These are phyloP conservation scores for Monarcha castaneiventris DNA, from an alignment of 2,113 vertebrate genomes.

Conservation along the genomic window DNA sequence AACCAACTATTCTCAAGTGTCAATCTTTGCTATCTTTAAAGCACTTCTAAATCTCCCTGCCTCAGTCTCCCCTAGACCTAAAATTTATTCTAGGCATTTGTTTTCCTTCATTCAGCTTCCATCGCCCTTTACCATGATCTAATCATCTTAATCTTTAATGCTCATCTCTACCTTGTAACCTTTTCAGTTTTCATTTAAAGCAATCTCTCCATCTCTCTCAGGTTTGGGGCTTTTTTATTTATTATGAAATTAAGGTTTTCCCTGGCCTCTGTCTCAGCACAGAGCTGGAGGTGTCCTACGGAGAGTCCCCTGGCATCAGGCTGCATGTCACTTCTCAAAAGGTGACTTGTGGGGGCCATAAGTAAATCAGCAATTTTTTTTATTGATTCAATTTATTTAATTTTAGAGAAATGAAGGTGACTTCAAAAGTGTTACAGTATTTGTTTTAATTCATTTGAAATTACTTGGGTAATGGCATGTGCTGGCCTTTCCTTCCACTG, in stretches of 20 bases:
- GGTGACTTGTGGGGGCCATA: slow-evolving; percentile 3
- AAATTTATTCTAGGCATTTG: background rate
- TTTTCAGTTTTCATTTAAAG: slow-evolving; percentile 49
- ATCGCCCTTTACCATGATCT: slow-evolving; percentile 31
- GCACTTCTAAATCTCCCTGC: slow-evolving; percentile 18
- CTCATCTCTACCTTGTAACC: slow-evolving; percentile 52
- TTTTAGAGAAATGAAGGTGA: background rate
- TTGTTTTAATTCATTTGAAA: background rate
- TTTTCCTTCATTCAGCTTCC: background rate
- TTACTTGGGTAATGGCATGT: background rate
- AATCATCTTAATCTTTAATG: slow-evolving; percentile 57
- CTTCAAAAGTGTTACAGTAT: background rate
- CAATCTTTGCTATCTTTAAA: slow-evolving; percentile 48
- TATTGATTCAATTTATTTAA: background rate
- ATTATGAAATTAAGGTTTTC: background rate
- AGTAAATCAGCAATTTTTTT: slow-evolving; percentile 29
- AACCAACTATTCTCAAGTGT: slow-evolving; percentile 58
- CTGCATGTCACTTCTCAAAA: background rate
- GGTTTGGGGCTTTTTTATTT: background rate
- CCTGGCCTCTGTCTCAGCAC: background rate
- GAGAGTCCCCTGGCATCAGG: background rate
- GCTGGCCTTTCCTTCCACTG: background rate
- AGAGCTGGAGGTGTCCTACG: background rate
- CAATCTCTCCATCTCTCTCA: slow-evolving; percentile 26
- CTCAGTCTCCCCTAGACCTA: background rate